Evolutionary conservation across 2,888 invertebrate species (phyloP), one percentile per base, ranked within the genome.

Genomic region (Metacarcinus magister): DNA sequence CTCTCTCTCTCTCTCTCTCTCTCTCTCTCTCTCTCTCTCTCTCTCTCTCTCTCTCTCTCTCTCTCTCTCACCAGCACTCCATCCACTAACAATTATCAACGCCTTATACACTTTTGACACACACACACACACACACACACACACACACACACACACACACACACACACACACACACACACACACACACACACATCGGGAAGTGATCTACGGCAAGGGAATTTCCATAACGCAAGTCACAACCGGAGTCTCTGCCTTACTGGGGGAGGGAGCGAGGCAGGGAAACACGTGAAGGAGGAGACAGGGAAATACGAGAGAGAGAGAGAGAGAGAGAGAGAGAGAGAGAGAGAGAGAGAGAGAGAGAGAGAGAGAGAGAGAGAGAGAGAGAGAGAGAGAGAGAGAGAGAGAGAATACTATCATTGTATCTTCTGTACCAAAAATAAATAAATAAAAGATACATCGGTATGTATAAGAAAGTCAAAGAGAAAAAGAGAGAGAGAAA

Each of bases 331-430:
- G 67, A 67, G 67, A 67, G 67, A 67, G 67, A 67, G 67, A 67
- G 67, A 67, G 67, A 67, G 67, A 67, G 67, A 67, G 67, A 67
- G 67, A 67, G 67, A 67, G 67, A 67, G 67, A 82, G 82, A 82
- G 82, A 82, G 82, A 82, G 82, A 82, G 82, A 82, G 82, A 82
- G 82, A 82, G 82, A 82, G 82, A 82, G 82, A 82, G 82, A 82
- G 82, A 82, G 82, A 82, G 82, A 54, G 1, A 7, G 16, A 54
- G 0, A 54, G 16, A 48, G 48, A 48, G 16, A 54, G 19, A 10
- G 19, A 23, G 10, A 67, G 54, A 54, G 54, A 54, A 7, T 54
- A 54, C 54, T 54, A 8, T 54, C 5, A 54, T 54, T 13, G 13
- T 54, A 8, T 13, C 54, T 54, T 54, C n/a, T n/a, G n/a, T n/a